Base-by-base conservation (phyloP, 1,140 invertebrate genomes). In the Papilio polyxenes region DNA sequence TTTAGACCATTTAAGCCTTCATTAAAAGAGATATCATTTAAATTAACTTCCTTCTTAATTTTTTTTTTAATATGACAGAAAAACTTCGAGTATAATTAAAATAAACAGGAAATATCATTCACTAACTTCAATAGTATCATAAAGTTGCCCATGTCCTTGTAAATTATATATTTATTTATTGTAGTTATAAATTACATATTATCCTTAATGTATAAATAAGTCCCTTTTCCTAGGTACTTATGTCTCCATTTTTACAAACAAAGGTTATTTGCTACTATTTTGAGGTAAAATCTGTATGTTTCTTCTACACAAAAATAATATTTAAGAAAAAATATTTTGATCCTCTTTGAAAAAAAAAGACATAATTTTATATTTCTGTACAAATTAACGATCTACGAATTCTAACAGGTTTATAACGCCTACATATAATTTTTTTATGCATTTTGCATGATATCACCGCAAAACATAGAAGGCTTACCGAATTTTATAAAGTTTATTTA, bases 61-160 rank as follows among this genome's bases (percentile, higher is more conserved):
- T 20, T 17, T 9, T n/a, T n/a, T 20, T 20, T 9, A 44, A 2
- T 44, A 44, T 44, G 56, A 31, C 9, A 1, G 17, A 7, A 65
- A 65, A 65, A 65, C 3, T 15, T 65, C 23, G 5, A 65, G 8
- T 65, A 13, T 65, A 65, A 31, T 23, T 23, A 65, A 65, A 3
- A 65, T 1, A 65, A 65, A 65, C 62, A 65, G 62, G 62, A 65
- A 65, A 65, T 65, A 65, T 31, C 10, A 65, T 65, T 65, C 31
- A 65, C 11, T 13, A 65, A 65, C 20, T 65, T 65, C 59, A 65
- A 65, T 9, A 65, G 4, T 13, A 3, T 10, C 10, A 53, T 65
- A 31, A 65, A 23, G 62, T 65, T 65, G 62, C 11, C 2, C 2
- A 65, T 65, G 9, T 65, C 62, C 20, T 31, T 65, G 13, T 31